Conservation (phyloP, 2,888 invertebrate genomes). For the Trachelus troglodyta region DNA sequence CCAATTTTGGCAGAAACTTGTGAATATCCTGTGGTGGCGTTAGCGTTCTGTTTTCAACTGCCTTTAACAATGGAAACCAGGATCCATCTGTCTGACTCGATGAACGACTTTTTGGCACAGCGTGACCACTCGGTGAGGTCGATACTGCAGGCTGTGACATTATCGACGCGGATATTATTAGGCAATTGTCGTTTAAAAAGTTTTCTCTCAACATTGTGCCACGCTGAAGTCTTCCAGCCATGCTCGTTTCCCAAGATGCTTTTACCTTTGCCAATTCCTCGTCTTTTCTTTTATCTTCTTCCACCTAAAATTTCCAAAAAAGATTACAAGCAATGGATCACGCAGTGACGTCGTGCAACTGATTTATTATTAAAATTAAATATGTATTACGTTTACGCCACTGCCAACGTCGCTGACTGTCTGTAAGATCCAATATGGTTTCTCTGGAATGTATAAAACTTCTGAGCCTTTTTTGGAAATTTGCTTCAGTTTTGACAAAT, state of each 20-base stretch:
- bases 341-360: not conserved
- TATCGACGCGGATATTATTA: conserved; percentile 9
- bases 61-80: not conserved
- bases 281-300: conserved; percentile 31
- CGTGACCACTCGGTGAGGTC: not conserved
- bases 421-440: conserved; percentile 44
- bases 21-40: conserved; percentile 19
- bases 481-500: conserved; percentile 9
- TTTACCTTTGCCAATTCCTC: conserved; percentile 35
- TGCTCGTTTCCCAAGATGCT: conserved; percentile 34
- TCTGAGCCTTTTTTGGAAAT: conserved; percentile 3
- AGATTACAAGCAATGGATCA: too few relatives aligned
- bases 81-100: not conserved
- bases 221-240: conserved; percentile 33
- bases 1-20: conserved; percentile 25
- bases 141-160: not conserved
- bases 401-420: conserved; percentile 31
- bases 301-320: not conserved
- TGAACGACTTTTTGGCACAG: not conserved
- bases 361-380: not conserved
- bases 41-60: conserved; percentile 16
- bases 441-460: conserved; percentile 5
- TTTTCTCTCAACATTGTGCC: conserved; percentile 35
- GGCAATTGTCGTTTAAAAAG: conserved; percentile 30
- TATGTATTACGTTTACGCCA: conserved; percentile 27